A percentile compares a stretch with the other conserved stretches of the same genome.
Conservation (phyloP, 2,113 vertebrate species). For the Epinephelus moara region DNA sequence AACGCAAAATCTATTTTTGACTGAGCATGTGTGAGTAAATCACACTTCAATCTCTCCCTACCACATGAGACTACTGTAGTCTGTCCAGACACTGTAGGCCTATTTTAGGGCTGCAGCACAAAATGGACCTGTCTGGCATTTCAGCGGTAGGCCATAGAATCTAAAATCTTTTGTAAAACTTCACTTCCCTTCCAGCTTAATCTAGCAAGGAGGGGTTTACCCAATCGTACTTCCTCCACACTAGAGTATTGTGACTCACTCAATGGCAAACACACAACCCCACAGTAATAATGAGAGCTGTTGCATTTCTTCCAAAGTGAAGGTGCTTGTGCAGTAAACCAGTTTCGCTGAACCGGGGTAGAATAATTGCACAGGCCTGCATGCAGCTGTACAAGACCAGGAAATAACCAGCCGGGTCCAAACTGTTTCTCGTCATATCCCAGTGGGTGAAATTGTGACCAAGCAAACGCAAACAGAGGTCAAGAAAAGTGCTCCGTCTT, state of each 20-base stretch:
- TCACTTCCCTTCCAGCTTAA: constrained; percentile 60
- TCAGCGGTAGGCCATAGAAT: constrained; percentile 49
- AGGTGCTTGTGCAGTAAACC: constrained; percentile 8
- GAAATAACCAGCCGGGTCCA: constrained; percentile 20
- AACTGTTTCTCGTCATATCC: constrained; percentile 35
- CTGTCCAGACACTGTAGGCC: constrained; percentile 53
- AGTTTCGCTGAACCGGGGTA: constrained; percentile 15
- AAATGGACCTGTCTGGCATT: constrained; percentile 59
- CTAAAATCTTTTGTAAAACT: constrained; percentile 50
- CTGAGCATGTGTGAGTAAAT: constrained; percentile 75
- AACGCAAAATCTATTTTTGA: constrained; percentile 78
- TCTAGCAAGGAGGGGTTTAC: constrained; percentile 63
- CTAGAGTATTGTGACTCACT: constrained; percentile 50
- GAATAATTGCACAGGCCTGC: constrained; percentile 12
- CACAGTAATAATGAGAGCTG: constrained; percentile 8
- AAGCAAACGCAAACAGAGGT: constrained; percentile 20
- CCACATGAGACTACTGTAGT: constrained; percentile 63
- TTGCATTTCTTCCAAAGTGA: constrained; percentile 19
- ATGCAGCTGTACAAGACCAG: constrained; percentile 25
- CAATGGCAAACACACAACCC: constrained; percentile 36
- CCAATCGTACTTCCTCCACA: constrained; percentile 70
- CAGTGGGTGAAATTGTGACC: constrained; percentile 10
- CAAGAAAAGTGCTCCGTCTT: constrained; percentile 47
- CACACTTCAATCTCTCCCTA: constrained; percentile 65
- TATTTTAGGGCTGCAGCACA: constrained; percentile 69